A percentile compares a stretch with the other conserved stretches of the same genome.
Evolutionary conservation across 2,888 invertebrate species (phyloP).

Genomic region (Lithosia quadra): DNA sequence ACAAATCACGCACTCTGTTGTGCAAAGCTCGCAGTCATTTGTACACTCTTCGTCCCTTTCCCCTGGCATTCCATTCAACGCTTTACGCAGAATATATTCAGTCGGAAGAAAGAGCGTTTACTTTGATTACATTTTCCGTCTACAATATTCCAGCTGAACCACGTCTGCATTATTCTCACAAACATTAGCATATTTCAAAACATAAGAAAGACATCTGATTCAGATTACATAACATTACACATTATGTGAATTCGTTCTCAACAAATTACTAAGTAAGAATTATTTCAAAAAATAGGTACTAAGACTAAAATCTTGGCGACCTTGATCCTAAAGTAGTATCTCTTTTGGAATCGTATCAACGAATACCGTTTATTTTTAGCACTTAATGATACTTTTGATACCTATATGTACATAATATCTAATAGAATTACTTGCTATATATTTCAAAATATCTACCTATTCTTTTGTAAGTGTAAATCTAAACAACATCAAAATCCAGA

Average conservation of each 20-base stretch:
- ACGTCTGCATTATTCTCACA: slow-evolving; percentile 54
- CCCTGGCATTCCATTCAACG: slow-evolving; percentile 55
- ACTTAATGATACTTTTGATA: background rate
- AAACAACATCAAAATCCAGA: background rate
- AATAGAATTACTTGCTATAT: no score
- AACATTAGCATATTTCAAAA: slow-evolving; percentile 41
- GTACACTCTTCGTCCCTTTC: slow-evolving; percentile 51
- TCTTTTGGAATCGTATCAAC: background rate
- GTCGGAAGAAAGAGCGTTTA: slow-evolving; percentile 66
- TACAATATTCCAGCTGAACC: slow-evolving; percentile 56
- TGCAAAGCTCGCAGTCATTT: slow-evolving; percentile 58
- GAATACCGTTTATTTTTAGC: background rate
- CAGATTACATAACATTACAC: slow-evolving; percentile 3
- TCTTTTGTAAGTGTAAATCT: background rate
- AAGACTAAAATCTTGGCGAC: background rate
- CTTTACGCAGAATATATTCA: slow-evolving; percentile 64
- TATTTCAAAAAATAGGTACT: background rate
- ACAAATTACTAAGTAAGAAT: background rate
- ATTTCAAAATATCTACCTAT: no score
- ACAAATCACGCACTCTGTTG: slow-evolving; percentile 47
- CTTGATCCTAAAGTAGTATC: background rate
- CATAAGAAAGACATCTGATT: slow-evolving; percentile 17
- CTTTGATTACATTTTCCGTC: slow-evolving; percentile 67
- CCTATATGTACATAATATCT: background rate
- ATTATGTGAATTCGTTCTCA: background rate